These are phyloP conservation scores for Drosophila ambigua DNA, from an alignment of 1,140 invertebrate species.

Conservation along the genomic window DNA sequence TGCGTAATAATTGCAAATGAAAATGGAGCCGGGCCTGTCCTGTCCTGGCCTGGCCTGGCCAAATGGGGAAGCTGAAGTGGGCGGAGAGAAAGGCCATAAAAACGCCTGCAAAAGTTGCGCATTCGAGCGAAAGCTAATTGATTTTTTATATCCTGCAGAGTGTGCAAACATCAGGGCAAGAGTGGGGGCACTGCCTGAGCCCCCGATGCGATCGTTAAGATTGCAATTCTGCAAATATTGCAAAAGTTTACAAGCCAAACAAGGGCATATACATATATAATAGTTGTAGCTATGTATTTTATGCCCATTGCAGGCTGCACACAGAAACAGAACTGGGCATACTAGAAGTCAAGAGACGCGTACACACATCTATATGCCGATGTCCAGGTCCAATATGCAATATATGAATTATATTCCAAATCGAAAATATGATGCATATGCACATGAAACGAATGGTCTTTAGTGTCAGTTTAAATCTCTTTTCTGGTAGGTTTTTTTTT, in stretches of 20 bases:
- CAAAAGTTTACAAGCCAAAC: conserved; percentile 16
- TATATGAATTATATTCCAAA: too few species aligned
- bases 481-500: too few species aligned
- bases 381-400: too few species aligned
- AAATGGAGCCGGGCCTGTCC: background rate
- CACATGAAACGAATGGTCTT: too few species aligned
- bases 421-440: too few species aligned
- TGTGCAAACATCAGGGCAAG: background rate
- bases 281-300: too few species aligned
- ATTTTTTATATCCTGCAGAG: conserved; percentile 47
- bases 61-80: conserved; percentile 2
- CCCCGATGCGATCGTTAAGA: conserved; percentile 21
- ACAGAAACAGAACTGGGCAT: too few species aligned
- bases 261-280: background rate
- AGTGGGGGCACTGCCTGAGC: background rate
- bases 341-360: too few species aligned
- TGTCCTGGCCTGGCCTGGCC: too few species aligned
- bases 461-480: too few species aligned
- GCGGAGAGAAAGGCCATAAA: conserved; percentile 32
- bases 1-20: conserved; percentile 74
- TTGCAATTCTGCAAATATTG: conserved; percentile 34
- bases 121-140: conserved; percentile 42
- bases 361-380: too few species aligned
- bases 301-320: too few species aligned
- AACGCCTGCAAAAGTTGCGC: conserved; percentile 22